These are phyloP conservation scores for Scelioninae gen. 1 DNA, from an alignment of 2,888 invertebrate species.

Conservation along the genomic window DNA sequence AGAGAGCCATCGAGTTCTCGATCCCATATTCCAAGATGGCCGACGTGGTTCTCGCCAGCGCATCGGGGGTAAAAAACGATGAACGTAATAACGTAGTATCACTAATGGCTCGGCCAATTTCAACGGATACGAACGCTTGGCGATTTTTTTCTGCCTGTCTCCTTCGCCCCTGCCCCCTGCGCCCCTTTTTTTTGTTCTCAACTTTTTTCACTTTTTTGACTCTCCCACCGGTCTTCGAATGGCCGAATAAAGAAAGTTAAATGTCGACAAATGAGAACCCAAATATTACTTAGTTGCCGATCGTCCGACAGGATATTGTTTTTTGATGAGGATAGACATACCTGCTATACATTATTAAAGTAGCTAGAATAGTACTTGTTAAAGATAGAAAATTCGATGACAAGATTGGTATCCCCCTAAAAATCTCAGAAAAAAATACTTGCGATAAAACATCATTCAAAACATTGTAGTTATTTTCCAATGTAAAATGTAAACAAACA, in stretches of 20 bases:
- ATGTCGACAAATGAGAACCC: conserved; percentile 75
- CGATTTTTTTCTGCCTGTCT: conserved; percentile 71
- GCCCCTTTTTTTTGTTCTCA: conserved; percentile 32
- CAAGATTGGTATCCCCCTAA: no score
- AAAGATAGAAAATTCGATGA: neutral
- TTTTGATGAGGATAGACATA: conserved; percentile 70
- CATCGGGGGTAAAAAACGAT: conserved; percentile 82
- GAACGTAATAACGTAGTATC: conserved; percentile 84
- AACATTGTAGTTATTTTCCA: no score
- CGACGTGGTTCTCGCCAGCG: conserved; percentile 74
- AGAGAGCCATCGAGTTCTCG: conserved; percentile 73
- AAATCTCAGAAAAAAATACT: no score
- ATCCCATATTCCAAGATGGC: conserved; percentile 84
- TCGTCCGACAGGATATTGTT: conserved; percentile 76
- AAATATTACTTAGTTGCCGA: conserved; percentile 61
- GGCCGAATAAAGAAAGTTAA: conserved; percentile 73
- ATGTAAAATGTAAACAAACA: no score
- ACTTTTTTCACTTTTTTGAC: conserved; percentile 49
- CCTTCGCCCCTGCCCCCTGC: conserved; percentile 43
- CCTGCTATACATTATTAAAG: conserved; percentile 73
- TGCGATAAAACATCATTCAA: no score
- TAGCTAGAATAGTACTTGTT: conserved; percentile 5
- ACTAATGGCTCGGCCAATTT: conserved; percentile 84
- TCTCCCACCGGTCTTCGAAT: conserved; percentile 63
- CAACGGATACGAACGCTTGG: conserved; percentile 81